Percentiles rank a stretch among this genome's conserved stretches.
Evolutionary conservation across 1,140 invertebrate species (phyloP).

Genomic region (Phocides pigmalion): DNA sequence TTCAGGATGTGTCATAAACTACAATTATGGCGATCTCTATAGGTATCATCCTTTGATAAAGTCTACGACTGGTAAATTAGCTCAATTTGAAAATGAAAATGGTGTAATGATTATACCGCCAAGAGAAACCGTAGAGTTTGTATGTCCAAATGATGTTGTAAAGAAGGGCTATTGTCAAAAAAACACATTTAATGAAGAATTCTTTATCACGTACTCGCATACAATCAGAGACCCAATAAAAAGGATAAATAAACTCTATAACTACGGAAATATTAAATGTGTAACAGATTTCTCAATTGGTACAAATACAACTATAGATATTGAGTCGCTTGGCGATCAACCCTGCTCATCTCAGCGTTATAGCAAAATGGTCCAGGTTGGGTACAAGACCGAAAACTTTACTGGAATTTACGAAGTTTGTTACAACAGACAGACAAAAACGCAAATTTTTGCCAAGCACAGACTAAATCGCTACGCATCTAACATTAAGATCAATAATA

Average conservation of each 20-base stretch:
- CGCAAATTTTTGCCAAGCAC: constrained; percentile 56
- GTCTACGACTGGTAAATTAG: not conserved
- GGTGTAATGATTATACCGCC: constrained; percentile 3
- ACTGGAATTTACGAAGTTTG: constrained; percentile 63
- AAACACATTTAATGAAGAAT: not conserved
- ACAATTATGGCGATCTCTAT: not conserved
- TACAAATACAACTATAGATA: too few relatives aligned
- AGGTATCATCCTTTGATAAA: not conserved
- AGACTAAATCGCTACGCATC: constrained; percentile 30
- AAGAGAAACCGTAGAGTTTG: not conserved
- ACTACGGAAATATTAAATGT: constrained; percentile 1
- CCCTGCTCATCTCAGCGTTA: not conserved
- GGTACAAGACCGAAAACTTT: constrained; percentile 45
- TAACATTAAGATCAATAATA: constrained; percentile 20
- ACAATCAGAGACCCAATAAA: too few relatives aligned
- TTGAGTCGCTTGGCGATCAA: not conserved
- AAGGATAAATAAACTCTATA: not conserved
- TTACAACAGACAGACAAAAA: constrained; percentile 49
- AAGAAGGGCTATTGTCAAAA: not conserved
- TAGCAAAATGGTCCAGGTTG: constrained; percentile 43
- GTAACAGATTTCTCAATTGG: not conserved
- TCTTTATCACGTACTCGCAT: too few relatives aligned
- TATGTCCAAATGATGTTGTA: not conserved
- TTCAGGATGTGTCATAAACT: constrained; percentile 29
- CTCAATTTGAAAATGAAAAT: constrained; percentile 12